Evolutionary conservation across 2,888 invertebrate genomes (phyloP).

Genomic region (Cephonodes hylas): DNA sequence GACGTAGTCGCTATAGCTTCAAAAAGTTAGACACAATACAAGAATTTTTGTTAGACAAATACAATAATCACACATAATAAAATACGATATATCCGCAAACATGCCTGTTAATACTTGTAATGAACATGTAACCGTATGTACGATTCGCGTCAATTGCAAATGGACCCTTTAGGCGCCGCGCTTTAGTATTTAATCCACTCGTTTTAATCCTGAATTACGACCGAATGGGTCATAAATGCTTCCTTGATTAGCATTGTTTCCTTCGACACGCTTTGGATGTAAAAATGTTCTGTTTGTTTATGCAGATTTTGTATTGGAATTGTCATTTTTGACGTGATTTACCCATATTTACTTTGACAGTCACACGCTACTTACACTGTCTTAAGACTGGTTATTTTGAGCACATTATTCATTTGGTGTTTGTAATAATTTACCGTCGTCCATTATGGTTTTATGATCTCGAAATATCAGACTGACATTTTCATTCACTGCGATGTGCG

Average conservation of each 20-base stretch:
- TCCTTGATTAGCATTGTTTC: constrained; percentile 51
- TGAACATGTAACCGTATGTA: constrained; percentile 37
- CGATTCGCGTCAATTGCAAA: constrained; percentile 26
- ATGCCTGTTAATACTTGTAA: constrained; percentile 28
- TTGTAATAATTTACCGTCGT: too few species aligned
- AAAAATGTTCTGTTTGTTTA: constrained; percentile 7
- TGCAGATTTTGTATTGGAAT: neutral
- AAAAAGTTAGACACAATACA: too few species aligned
- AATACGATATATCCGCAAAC: constrained; percentile 24
- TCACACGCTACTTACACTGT: neutral
- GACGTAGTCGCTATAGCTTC: too few species aligned
- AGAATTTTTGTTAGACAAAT: too few species aligned
- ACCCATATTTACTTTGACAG: neutral
- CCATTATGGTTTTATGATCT: too few species aligned
- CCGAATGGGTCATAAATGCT: constrained; percentile 37
- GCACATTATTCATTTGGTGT: too few species aligned
- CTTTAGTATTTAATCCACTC: constrained; percentile 25
- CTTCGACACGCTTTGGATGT: constrained; percentile 23
- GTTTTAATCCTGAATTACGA: constrained; percentile 39
- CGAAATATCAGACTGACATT: neutral
- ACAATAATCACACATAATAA: constrained; percentile 17
- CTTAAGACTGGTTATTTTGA: neutral
- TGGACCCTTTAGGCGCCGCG: constrained; percentile 17
- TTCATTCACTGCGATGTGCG: neutral
- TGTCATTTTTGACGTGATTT: constrained; percentile 1